Evolutionary conservation across 2,113 vertebrate genomes (phyloP).

Genomic region (Lynx canadensis): DNA sequence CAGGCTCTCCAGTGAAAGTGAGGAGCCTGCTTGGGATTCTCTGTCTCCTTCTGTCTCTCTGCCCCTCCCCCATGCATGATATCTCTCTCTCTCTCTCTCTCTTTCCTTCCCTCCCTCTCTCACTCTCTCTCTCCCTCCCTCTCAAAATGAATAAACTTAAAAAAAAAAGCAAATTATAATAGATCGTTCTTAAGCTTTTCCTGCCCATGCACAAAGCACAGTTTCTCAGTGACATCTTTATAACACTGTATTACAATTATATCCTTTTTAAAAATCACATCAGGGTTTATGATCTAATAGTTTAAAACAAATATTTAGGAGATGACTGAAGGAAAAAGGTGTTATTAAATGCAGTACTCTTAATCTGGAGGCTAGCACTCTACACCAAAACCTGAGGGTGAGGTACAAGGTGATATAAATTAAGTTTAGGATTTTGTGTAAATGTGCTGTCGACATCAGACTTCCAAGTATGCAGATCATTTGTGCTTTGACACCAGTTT

Average conservation of each 20-base stretch:
- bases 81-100: no score
- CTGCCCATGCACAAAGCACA: neutral
- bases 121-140: no score
- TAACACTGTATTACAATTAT: slow-evolving; percentile 28
- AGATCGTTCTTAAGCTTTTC: slow-evolving; percentile 44
- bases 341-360: neutral
- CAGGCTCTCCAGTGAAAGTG: no score
- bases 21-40: no score
- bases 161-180: slow-evolving; percentile 40
- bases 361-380: neutral
- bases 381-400: neutral
- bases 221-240: slow-evolving; percentile 48
- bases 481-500: slow-evolving; percentile 24
- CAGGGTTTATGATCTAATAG: neutral
- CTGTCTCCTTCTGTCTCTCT: no score
- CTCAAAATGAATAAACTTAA: no score
- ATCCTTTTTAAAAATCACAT: slow-evolving; percentile 39
- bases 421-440: slow-evolving; percentile 10
- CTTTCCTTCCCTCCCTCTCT: no score
- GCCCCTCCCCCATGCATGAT: no score
- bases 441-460: neutral
- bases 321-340: neutral
- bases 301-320: slow-evolving; percentile 59
- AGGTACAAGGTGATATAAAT: neutral
- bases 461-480: neutral